Evolutionary conservation across 1,140 invertebrate species (phyloP).

Genomic region (Trinorchestia longiramus): DNA sequence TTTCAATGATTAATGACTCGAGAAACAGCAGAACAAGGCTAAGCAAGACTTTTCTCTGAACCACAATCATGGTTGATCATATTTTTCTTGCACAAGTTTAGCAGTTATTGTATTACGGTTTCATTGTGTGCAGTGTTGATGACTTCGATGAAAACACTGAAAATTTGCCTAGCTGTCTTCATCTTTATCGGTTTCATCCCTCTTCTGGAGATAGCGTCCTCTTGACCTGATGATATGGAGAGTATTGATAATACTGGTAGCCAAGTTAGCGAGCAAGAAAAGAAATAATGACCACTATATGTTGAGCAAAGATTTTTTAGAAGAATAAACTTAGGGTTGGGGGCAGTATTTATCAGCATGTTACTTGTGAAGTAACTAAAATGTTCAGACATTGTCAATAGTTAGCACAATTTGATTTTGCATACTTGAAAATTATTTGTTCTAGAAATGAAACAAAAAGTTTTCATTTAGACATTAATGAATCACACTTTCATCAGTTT

Average conservation of each 20-base stretch:
- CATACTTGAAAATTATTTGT: too few relatives aligned
- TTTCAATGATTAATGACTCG: not conserved
- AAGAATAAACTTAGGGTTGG: not conserved
- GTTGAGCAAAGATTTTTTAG: not conserved
- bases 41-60: not conserved
- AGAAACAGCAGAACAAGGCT: not conserved
- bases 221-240: constrained; percentile 12
- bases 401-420: too few relatives aligned
- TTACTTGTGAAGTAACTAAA: too few relatives aligned
- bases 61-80: not conserved
- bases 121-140: not conserved
- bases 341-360: too few relatives aligned
- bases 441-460: too few relatives aligned
- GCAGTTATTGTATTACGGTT: not conserved
- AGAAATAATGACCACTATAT: not conserved
- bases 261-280: not conserved
- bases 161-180: not conserved
- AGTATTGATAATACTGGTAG: not conserved
- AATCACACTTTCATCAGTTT: too few relatives aligned
- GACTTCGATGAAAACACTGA: not conserved
- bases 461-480: too few relatives aligned
- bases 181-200: not conserved
- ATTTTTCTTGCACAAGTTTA: not conserved
- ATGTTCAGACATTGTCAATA: too few relatives aligned
- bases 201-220: not conserved